Evolutionary conservation across 2,888 invertebrate genomes (phyloP).

Genomic region (Sisyra nigra): DNA sequence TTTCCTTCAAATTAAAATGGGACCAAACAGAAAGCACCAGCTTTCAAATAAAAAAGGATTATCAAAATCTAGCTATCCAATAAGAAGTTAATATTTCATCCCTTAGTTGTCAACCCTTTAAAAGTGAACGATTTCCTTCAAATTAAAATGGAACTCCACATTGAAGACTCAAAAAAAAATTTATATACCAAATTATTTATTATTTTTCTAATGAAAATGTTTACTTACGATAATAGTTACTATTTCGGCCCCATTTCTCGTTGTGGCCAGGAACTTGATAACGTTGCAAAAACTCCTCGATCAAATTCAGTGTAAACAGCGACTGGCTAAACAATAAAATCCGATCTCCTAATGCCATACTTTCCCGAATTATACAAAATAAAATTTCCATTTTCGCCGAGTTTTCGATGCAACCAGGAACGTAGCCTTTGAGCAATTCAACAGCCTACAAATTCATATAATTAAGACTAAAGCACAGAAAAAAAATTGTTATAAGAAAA

Average conservation of each 20-base stretch:
- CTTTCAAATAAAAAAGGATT: too few species aligned
- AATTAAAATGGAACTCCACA: too few species aligned
- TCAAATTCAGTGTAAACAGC: conserved; percentile 82
- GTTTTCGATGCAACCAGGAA: conserved; percentile 77
- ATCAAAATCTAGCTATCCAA: too few species aligned
- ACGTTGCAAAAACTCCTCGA: conserved; percentile 81
- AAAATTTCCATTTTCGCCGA: conserved; percentile 92
- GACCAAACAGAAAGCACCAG: too few species aligned
- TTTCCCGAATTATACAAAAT: conserved; percentile 80
- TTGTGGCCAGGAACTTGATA: conserved; percentile 49
- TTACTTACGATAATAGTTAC: conserved; percentile 77
- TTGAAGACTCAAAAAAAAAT: too few species aligned
- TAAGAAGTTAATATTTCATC: too few species aligned
- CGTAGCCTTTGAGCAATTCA: conserved; percentile 69
- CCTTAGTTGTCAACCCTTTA: too few species aligned
- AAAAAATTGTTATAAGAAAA: background rate
- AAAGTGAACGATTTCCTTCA: too few species aligned
- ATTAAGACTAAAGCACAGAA: background rate
- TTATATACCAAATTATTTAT: too few species aligned
- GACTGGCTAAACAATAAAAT: conserved; percentile 93
- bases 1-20: too few species aligned
- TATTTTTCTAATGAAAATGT: background rate
- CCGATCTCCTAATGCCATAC: conserved; percentile 75
- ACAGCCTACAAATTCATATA: conserved; percentile 36
- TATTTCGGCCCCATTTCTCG: conserved; percentile 70